Percentiles rank a stretch among this genome's conserved stretches.
phyloP scores from a whole-genome alignment of 2,888 invertebrate species.

The Scaptomyza parva region DNA sequence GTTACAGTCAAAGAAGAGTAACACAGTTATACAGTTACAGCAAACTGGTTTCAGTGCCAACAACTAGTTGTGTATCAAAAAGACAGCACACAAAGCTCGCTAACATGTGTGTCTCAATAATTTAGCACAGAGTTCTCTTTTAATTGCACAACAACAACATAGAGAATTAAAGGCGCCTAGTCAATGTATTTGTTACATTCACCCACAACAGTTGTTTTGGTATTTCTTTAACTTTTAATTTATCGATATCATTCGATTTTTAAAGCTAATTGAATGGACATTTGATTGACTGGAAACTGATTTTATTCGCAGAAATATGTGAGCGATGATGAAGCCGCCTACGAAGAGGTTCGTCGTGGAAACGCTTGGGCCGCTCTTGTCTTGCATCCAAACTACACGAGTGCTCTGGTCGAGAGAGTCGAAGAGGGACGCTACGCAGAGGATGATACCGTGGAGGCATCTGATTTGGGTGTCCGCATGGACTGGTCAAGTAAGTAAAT shows the following conservation, averaged over 20 bases:
- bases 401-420: slow-evolving; percentile 87
- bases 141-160: slow-evolving; percentile 57
- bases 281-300: slow-evolving; percentile 57
- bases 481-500: slow-evolving; percentile 93
- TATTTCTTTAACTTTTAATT: background rate
- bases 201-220: slow-evolving; percentile 4
- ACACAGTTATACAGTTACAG: slow-evolving; percentile 11
- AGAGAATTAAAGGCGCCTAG: slow-evolving; percentile 12
- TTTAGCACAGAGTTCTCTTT: slow-evolving; percentile 54
- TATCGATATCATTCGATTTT: slow-evolving; percentile 52
- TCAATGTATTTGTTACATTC: slow-evolving; percentile 8
- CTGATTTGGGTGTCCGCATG: slow-evolving; percentile 90
- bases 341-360: slow-evolving; percentile 89
- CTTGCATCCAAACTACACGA: slow-evolving; percentile 91
- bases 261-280: slow-evolving; percentile 57
- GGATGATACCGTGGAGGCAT: slow-evolving; percentile 87
- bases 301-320: slow-evolving; percentile 85
- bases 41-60: slow-evolving; percentile 1
- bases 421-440: slow-evolving; percentile 87
- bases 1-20: slow-evolving; percentile 20
- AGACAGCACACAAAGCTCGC: slow-evolving; percentile 26
- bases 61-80: slow-evolving; percentile 26
- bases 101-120: slow-evolving; percentile 68
- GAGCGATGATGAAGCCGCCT: slow-evolving; percentile 87
- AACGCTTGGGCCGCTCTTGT: slow-evolving; percentile 91